These are phyloP conservation scores for Zingel zingel DNA, from an alignment of 2,113 vertebrate species.

Conservation along the genomic window DNA sequence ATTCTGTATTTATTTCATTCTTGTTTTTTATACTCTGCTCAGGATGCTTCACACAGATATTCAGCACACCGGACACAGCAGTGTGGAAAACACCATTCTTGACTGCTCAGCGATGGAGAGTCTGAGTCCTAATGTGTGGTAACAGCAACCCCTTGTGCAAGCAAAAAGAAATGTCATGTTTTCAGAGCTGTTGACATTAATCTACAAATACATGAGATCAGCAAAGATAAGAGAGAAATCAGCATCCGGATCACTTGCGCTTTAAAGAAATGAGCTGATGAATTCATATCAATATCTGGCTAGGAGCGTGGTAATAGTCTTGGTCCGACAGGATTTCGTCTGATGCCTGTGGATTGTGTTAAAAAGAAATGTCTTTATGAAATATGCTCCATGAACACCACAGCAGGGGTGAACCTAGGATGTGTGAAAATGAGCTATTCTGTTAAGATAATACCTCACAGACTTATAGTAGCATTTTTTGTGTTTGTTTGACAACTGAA, in stretches of 20 bases:
- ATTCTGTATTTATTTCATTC: conserved; percentile 38
- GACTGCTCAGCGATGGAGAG: neutral
- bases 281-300: conserved; percentile 26
- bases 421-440: conserved; percentile 32
- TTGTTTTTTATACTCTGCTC: conserved; percentile 41
- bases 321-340: conserved; percentile 22
- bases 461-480: conserved; percentile 28
- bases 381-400: conserved; percentile 19
- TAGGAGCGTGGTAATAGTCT: neutral
- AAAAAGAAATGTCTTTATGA: conserved; percentile 21
- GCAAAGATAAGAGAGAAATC: conserved; percentile 32
- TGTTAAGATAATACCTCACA: conserved; percentile 34
- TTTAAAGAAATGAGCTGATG: conserved; percentile 27
- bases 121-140: conserved; percentile 42
- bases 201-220: conserved; percentile 14
- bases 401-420: conserved; percentile 34
- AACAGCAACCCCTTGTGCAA: conserved; percentile 76
- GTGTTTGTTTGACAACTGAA: conserved; percentile 7
- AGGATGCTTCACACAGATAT: conserved; percentile 27
- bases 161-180: conserved; percentile 31
- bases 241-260: conserved; percentile 11
- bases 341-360: conserved; percentile 8
- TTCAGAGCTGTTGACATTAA: conserved; percentile 5
- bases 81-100: conserved; percentile 8
- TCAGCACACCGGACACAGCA: conserved; percentile 15